These are phyloP conservation scores for Xyrauchen texanus DNA, from an alignment of 2,113 vertebrate genomes.

Conservation along the genomic window DNA sequence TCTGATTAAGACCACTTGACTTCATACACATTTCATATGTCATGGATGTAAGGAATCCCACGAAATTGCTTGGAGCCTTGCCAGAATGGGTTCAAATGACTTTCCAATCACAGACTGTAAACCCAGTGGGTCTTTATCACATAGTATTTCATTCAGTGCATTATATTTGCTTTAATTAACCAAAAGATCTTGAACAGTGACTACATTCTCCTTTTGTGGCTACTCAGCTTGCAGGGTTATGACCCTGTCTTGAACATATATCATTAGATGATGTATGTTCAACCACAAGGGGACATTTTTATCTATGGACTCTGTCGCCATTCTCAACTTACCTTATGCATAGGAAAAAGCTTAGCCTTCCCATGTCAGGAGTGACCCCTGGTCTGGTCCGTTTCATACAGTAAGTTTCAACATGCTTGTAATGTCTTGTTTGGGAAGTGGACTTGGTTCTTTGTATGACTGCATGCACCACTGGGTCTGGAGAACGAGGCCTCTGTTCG, in stretches of 20 bases:
- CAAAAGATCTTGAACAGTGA: conserved; percentile 2
- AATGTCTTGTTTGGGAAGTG: conserved; percentile 50
- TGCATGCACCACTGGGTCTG: conserved; percentile 22
- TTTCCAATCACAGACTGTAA: conserved; percentile 60
- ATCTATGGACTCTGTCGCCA: conserved; percentile 42
- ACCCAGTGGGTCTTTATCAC: conserved; percentile 41
- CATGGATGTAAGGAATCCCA: neutral
- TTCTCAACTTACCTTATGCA: conserved; percentile 63
- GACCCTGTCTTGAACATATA: conserved; percentile 24
- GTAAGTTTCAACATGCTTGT: conserved; percentile 56
- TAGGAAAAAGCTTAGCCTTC: conserved; percentile 54
- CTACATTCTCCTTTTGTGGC: neutral
- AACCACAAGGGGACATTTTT: neutral
- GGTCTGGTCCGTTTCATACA: conserved; percentile 52
- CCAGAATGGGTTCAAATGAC: conserved; percentile 68
- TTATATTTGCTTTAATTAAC: conserved; percentile 15
- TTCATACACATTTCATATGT: conserved; percentile 9
- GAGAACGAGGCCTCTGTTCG: conserved; percentile 38
- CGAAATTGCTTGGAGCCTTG: conserved; percentile 46
- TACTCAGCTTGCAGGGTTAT: conserved; percentile 8
- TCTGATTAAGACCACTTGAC: conserved; percentile 19
- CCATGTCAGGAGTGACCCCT: conserved; percentile 50
- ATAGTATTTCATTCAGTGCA: neutral
- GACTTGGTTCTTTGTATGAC: conserved; percentile 10
- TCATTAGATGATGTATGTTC: conserved; percentile 23